Percentiles rank a stretch among this genome's conserved stretches.
phyloP scores from a whole-genome alignment of 2,113 vertebrate genomes.

The Python bivittatus region DNA sequence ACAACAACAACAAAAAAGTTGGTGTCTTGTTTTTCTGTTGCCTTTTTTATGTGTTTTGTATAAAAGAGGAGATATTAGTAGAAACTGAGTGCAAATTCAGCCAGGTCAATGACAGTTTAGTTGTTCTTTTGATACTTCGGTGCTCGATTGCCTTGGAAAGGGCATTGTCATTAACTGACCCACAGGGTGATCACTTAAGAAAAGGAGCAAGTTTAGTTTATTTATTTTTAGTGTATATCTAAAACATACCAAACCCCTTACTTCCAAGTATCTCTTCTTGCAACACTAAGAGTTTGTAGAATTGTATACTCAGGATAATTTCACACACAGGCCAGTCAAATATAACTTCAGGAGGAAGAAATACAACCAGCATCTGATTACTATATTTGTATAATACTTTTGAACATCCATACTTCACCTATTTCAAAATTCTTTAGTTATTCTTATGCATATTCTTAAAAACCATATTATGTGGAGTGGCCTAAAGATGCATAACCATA shows the following conservation, averaged over 20 bases:
- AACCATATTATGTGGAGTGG: background rate
- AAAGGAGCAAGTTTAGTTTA: slow-evolving; percentile 25
- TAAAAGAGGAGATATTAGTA: slow-evolving; percentile 14
- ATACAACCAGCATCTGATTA: background rate
- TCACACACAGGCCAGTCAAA: background rate
- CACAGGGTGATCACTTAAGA: slow-evolving; percentile 8
- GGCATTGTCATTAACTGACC: slow-evolving; percentile 58
- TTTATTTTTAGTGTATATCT: slow-evolving; percentile 12
- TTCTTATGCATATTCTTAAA: background rate
- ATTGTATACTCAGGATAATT: background rate
- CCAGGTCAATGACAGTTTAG: slow-evolving; percentile 61
- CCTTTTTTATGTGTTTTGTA: slow-evolving; percentile 14
- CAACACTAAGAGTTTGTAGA: background rate
- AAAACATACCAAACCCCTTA: background rate
- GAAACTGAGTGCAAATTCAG: slow-evolving; percentile 13
- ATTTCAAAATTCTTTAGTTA: background rate
- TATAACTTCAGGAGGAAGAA: background rate
- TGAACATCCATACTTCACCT: background rate
- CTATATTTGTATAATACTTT: background rate
- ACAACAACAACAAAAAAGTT: slow-evolving; percentile 15
- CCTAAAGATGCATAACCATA: background rate
- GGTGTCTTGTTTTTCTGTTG: background rate
- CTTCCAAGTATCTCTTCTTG: background rate
- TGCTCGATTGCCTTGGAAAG: slow-evolving; percentile 39
- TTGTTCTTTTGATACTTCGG: slow-evolving; percentile 34